Conservation (phyloP, 1,140 invertebrate species). For the Bombus waltoni region DNA sequence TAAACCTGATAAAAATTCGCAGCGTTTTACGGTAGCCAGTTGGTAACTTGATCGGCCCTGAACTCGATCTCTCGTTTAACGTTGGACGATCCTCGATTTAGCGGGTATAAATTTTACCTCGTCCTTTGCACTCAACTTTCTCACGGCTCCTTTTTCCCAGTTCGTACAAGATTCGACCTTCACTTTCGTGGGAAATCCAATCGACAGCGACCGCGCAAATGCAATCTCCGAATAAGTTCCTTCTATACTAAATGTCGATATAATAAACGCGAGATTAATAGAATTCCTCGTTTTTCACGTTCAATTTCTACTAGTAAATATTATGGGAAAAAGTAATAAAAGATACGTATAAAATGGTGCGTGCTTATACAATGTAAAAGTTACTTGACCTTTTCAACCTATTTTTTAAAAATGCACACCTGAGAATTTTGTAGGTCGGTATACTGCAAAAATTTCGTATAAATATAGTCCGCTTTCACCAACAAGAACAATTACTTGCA, state of each 20-base stretch:
- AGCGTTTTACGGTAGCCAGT: slow-evolving; percentile 47
- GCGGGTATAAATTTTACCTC: slow-evolving; percentile 55
- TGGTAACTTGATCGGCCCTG: slow-evolving; percentile 59
- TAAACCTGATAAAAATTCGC: slow-evolving; percentile 62
- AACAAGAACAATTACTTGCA: too few relatives aligned
- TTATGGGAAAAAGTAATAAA: background rate
- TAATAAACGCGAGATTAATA: background rate
- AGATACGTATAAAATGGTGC: too few relatives aligned
- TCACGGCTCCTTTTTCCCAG: background rate
- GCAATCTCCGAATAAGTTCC: slow-evolving; percentile 32
- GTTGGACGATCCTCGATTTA: slow-evolving; percentile 59
- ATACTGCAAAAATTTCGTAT: too few relatives aligned
- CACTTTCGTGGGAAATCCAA: slow-evolving; percentile 25
- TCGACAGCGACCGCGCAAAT: background rate
- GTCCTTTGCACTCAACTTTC: background rate
- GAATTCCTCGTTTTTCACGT: background rate
- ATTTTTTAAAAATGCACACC: too few relatives aligned
- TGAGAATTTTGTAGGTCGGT: too few relatives aligned
- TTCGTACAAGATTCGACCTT: background rate
- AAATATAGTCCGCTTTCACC: too few relatives aligned
- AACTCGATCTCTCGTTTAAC: slow-evolving; percentile 65
- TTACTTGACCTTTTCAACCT: too few relatives aligned
- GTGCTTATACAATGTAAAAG: too few relatives aligned
- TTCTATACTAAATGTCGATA: slow-evolving; percentile 23
- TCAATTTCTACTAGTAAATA: background rate